Conservation (phyloP, 2,888 invertebrate species). For the Cyaniris semiargus region DNA sequence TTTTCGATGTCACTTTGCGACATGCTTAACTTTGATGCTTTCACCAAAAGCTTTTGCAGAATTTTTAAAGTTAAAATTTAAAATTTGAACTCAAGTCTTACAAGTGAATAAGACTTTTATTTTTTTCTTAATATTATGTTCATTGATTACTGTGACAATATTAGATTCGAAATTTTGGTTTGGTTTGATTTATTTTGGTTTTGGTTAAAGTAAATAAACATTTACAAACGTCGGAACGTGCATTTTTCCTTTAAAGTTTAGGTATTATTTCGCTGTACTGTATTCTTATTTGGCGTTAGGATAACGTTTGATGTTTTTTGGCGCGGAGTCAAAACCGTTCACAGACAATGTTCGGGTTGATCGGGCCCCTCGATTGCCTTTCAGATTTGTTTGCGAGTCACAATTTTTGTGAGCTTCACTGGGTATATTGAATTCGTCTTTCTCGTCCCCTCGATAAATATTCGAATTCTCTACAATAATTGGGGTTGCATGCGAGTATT, state of each 20-base stretch:
- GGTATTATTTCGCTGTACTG: not conserved
- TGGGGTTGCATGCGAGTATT: not conserved
- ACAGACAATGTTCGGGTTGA: conserved; percentile 5
- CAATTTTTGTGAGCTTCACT: not conserved
- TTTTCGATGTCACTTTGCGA: not conserved
- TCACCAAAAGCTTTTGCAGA: not conserved
- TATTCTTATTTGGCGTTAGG: conserved; percentile 12
- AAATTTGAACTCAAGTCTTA: not conserved
- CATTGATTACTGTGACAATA: not conserved
- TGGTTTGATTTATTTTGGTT: too few relatives aligned
- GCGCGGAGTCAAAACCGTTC: conserved; percentile 10
- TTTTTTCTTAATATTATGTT: not conserved
- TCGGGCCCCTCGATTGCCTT: not conserved
- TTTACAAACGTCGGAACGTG: too few relatives aligned
- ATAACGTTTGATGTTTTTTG: conserved; percentile 4
- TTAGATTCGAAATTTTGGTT: too few relatives aligned
- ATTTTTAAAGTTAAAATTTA: not conserved
- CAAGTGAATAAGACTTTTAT: not conserved
- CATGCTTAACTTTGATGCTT: not conserved
- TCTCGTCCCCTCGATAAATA: not conserved
- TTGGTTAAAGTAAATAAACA: too few relatives aligned
- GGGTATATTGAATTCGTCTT: not conserved
- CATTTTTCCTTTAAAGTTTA: too few relatives aligned
- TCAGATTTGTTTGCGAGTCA: conserved; percentile 3
- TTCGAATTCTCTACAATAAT: not conserved